These are phyloP conservation scores for Anthopleura sola DNA, from an alignment of 64 coral and sea anemone species.

Conservation along the genomic window DNA sequence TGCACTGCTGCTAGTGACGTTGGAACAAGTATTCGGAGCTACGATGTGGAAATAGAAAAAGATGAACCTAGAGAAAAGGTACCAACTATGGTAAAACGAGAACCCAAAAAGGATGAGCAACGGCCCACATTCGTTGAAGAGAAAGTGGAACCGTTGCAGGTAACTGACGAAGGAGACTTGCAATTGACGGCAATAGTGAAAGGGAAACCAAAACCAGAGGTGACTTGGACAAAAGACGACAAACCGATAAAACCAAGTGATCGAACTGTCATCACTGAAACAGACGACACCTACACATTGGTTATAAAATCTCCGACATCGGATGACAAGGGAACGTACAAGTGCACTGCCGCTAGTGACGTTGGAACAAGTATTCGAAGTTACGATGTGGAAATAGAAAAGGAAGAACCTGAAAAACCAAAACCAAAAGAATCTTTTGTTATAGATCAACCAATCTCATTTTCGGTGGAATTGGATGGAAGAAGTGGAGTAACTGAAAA, in stretches of 20 bases:
- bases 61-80: not conserved
- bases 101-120: slow-evolving; percentile 57
- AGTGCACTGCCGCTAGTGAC: slow-evolving; percentile 43
- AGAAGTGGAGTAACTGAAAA: not conserved
- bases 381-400: slow-evolving; percentile 41
- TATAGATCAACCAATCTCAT: not conserved
- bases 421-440: not conserved
- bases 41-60: slow-evolving; percentile 62
- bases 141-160: slow-evolving; percentile 56
- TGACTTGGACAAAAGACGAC: slow-evolving; percentile 32
- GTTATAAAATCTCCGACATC: slow-evolving; percentile 42
- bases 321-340: slow-evolving; percentile 67
- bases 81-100: slow-evolving; percentile 38
- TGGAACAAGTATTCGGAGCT: slow-evolving; percentile 53
- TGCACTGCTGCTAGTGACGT: slow-evolving; percentile 31
- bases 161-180: slow-evolving; percentile 60
- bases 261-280: slow-evolving; percentile 41
- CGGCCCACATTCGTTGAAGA: slow-evolving; percentile 60
- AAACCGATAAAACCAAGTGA: slow-evolving; percentile 40
- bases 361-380: slow-evolving; percentile 33
- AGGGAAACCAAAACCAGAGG: slow-evolving; percentile 71
- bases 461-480: not conserved
- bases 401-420: not conserved
- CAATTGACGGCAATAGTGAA: slow-evolving; percentile 44
- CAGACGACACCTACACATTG: slow-evolving; percentile 43